Evolutionary conservation across 1,140 invertebrate species (phyloP), one percentile per base, ranked within the genome.

Genomic region (Maniola jurtina): DNA sequence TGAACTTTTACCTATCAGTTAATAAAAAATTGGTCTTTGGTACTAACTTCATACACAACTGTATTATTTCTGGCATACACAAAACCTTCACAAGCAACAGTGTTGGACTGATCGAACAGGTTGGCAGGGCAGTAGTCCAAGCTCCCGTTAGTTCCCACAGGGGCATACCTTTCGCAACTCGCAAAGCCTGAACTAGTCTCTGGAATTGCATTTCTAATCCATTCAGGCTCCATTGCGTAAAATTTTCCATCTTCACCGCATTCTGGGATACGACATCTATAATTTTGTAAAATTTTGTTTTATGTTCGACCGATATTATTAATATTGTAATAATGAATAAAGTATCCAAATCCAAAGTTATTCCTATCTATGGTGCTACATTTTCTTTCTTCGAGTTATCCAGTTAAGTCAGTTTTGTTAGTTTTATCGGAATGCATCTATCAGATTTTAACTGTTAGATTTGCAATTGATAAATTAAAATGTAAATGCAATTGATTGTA

Each of bases 241-340:
- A 38, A 42, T 15, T 81, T 80, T 6, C 45, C 62, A 3, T 66
- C 58, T 58, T 84, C 85, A 6, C 83, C 88, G 42, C 89, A 91
- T 75, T 91, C 86, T 2, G 81, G 74, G 6, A 91, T 74, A 6
- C 60, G 71, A 66, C 90, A 91, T 77, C 90, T 91, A 81, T 82
- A 4, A 9, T 55, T 25, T 13, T 2, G 4, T 25, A 25, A 25
- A 25, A 25, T n/a, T n/a, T n/a, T n/a, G n/a, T n/a, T n/a, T n/a
- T n/a, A n/a, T n/a, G n/a, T n/a, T n/a, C n/a, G n/a, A n/a, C n/a
- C n/a, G n/a, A n/a, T n/a, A n/a, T n/a, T n/a, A n/a, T n/a, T n/a
- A n/a, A n/a, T n/a, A n/a, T n/a, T n/a, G n/a, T n/a, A n/a, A n/a
- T n/a, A n/a, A n/a, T n/a, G n/a, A n/a, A n/a, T n/a, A n/a, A n/a